These are phyloP conservation scores for Lampropteryx suffumata DNA, from an alignment of 2,888 invertebrate species.

Conservation along the genomic window DNA sequence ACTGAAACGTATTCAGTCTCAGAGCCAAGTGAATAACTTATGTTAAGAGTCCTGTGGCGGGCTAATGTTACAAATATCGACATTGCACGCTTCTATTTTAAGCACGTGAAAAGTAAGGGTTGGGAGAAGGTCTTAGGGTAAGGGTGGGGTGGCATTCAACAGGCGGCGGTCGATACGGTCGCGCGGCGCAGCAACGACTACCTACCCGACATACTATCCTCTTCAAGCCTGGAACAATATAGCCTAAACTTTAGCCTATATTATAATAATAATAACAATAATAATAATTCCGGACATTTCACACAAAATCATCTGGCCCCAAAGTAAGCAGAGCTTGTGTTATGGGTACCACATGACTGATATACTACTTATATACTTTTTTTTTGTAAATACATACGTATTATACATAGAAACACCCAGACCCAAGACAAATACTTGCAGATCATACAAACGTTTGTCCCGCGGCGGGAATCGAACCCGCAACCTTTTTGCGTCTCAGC, in stretches of 20 bases:
- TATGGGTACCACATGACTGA: no score
- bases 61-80: slow-evolving; percentile 79
- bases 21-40: slow-evolving; percentile 42
- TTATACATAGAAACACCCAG: no score
- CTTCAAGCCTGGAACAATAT: slow-evolving; percentile 24
- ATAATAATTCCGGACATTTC: no score
- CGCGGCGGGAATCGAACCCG: no score
- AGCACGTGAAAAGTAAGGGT: slow-evolving; percentile 77
- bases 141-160: slow-evolving; percentile 76
- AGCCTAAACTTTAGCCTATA: slow-evolving; percentile 2
- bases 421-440: no score
- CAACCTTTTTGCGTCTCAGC: no score
- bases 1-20: slow-evolving; percentile 35
- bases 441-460: no score
- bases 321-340: no score
- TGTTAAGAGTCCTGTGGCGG: slow-evolving; percentile 61
- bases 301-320: no score
- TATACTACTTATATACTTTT: no score
- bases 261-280: no score
- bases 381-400: no score
- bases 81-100: slow-evolving; percentile 79
- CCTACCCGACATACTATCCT: slow-evolving; percentile 50
- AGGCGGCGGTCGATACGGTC: slow-evolving; percentile 79
- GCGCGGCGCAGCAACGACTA: slow-evolving; percentile 63
- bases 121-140: slow-evolving; percentile 55